These are phyloP conservation scores for Lithosia quadra DNA, from an alignment of 2,888 invertebrate genomes.

Conservation along the genomic window DNA sequence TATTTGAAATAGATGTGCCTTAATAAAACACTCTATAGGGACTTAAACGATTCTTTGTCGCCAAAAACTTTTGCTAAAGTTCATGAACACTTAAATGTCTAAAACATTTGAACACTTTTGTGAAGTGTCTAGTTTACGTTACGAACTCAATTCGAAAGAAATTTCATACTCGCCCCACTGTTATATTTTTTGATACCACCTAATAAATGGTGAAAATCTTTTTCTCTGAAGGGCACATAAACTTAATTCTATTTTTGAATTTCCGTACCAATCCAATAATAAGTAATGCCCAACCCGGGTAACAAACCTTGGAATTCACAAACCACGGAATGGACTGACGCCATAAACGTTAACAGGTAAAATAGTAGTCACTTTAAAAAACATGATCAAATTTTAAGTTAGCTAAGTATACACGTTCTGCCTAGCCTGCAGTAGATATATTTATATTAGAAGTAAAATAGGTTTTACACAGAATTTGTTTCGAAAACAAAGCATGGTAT, in stretches of 20 bases:
- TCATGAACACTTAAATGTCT: conserved; percentile 46
- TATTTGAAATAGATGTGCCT: conserved; percentile 32
- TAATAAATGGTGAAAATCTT: not conserved
- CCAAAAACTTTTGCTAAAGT: conserved; percentile 53
- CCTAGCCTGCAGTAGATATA: too few species aligned
- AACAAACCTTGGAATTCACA: too few species aligned
- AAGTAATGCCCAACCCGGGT: not conserved
- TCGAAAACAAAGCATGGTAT: conserved; percentile 23
- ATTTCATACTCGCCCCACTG: too few species aligned
- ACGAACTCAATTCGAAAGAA: too few species aligned
- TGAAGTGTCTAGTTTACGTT: not conserved
- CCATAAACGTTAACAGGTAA: too few species aligned
- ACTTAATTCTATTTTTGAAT: not conserved
- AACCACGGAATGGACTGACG: too few species aligned
- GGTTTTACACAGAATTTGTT: conserved; percentile 20
- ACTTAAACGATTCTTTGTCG: conserved; percentile 57
- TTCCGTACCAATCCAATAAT: not conserved
- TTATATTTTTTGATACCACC: not conserved
- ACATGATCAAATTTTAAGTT: too few species aligned
- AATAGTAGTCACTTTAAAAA: too few species aligned
- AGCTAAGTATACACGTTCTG: too few species aligned
- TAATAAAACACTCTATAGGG: conserved; percentile 55
- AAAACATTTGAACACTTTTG: conserved; percentile 49
- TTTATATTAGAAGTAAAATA: not conserved
- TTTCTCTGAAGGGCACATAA: not conserved